These are phyloP conservation scores for Odobenus rosmarus DNA, from an alignment of 2,113 vertebrate species.

Conservation along the genomic window DNA sequence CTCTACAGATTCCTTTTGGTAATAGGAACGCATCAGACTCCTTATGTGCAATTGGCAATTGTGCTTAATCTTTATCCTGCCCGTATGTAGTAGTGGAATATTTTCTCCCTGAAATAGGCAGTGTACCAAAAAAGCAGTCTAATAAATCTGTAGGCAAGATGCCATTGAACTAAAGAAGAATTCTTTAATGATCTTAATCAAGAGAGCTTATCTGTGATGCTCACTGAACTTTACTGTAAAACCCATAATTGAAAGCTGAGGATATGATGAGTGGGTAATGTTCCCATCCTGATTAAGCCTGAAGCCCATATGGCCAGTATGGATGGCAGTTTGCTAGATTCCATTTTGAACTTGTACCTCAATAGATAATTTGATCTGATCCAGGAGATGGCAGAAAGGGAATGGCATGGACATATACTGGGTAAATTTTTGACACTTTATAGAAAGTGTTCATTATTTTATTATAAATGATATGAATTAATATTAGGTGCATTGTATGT, in stretches of 20 bases:
- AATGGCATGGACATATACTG: background rate
- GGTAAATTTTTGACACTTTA: background rate
- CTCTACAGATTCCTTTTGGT: conserved; percentile 7
- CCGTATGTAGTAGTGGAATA: background rate
- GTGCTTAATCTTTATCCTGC: conserved; percentile 40
- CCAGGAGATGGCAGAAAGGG: background rate
- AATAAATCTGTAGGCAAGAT: conserved; percentile 68
- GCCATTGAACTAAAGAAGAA: conserved; percentile 65
- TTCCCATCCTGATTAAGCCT: background rate
- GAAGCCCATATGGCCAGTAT: background rate
- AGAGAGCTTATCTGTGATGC: conserved; percentile 59
- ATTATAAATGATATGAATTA: background rate
- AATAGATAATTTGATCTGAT: background rate
- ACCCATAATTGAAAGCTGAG: conserved; percentile 46
- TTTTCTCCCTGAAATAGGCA: conserved; percentile 68
- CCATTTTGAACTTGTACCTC: background rate
- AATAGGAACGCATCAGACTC: background rate
- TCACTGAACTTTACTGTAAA: conserved; percentile 71
- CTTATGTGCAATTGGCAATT: conserved; percentile 56
- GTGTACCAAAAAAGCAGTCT: conserved; percentile 53
- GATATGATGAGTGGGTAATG: background rate
- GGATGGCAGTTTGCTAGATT: background rate
- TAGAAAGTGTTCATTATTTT: background rate
- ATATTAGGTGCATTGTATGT: background rate
- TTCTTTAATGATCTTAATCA: conserved; percentile 76